Evolutionary conservation across 53 echinoderm and acorn worm species (phyloP).

Genomic region (Antedon mediterranea): DNA sequence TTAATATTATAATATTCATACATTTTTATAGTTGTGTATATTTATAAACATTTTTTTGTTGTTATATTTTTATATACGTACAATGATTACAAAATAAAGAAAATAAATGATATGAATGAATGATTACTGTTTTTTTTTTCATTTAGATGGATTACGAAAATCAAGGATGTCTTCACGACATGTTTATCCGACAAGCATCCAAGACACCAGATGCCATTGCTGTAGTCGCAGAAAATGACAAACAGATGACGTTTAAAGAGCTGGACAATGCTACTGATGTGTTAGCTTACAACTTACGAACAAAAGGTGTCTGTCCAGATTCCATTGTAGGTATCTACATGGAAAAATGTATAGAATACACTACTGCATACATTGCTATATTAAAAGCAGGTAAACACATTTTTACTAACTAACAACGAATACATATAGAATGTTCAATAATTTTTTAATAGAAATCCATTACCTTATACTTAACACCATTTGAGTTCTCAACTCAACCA

Average conservation of each 20-base stretch:
- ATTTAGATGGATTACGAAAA: slow-evolving; percentile 28
- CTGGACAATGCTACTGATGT: slow-evolving; percentile 26
- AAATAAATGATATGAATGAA: too few relatives aligned
- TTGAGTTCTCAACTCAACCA: too few relatives aligned
- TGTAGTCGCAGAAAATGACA: slow-evolving; percentile 23
- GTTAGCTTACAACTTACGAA: slow-evolving; percentile 23
- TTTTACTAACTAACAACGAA: background rate
- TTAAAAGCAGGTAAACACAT: slow-evolving; percentile 25
- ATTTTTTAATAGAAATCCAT: too few relatives aligned
- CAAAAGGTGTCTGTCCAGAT: slow-evolving; percentile 24
- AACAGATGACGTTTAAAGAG: slow-evolving; percentile 23
- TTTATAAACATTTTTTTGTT: too few relatives aligned
- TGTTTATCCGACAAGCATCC: slow-evolving; percentile 35
- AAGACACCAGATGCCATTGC: slow-evolving; percentile 20
- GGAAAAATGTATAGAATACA: slow-evolving; percentile 24
- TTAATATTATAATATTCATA: too few relatives aligned
- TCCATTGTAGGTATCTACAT: slow-evolving; percentile 31
- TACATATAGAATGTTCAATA: background rate
- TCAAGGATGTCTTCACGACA: slow-evolving; percentile 31
- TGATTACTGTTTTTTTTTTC: too few relatives aligned
- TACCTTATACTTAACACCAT: too few relatives aligned
- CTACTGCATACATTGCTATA: slow-evolving; percentile 26
- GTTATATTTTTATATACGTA: too few relatives aligned
- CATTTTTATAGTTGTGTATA: too few relatives aligned
- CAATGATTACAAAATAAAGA: too few relatives aligned